Percentiles rank a stretch among this genome's conserved stretches.
Evolutionary conservation across 2,797 vertebrate species (phyloP).

Genomic region (Nothura maculosa): DNA sequence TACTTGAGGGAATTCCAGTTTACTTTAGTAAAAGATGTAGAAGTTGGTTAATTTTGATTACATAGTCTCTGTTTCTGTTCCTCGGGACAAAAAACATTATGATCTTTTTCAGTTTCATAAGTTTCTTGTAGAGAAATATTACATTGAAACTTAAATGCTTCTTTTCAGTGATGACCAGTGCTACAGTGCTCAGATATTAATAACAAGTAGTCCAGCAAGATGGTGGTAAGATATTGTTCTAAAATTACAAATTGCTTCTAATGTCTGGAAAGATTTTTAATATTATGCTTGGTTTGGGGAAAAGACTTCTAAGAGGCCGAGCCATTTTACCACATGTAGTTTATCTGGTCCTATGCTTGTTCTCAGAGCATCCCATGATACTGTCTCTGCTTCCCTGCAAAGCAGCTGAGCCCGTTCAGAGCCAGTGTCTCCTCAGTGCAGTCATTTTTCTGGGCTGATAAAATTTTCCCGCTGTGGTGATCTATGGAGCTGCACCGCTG

Average conservation of each 20-base stretch:
- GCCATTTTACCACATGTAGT: neutral
- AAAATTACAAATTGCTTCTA: neutral
- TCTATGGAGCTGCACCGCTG: slow-evolving; percentile 34
- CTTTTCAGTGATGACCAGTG: neutral
- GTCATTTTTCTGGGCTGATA: slow-evolving; percentile 4
- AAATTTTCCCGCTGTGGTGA: neutral
- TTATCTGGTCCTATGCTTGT: neutral
- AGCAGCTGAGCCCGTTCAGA: neutral
- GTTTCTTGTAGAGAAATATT: neutral
- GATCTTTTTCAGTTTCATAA: neutral
- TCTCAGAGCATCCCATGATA: neutral
- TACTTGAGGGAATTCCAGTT: neutral
- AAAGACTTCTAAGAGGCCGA: neutral
- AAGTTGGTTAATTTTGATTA: neutral
- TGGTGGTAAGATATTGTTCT: neutral
- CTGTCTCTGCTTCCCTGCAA: neutral
- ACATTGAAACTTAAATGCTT: neutral
- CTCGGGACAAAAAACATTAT: neutral
- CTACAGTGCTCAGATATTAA: neutral
- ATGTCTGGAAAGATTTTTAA: neutral
- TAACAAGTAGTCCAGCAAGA: neutral
- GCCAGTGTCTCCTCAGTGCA: slow-evolving; percentile 7
- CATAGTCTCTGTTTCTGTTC: neutral
- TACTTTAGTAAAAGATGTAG: neutral
- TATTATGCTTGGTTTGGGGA: neutral